Evolutionary conservation across 2,888 invertebrate genomes (phyloP), one percentile per base, ranked within the genome.

Genomic region (Drosophila hamatofila): DNA sequence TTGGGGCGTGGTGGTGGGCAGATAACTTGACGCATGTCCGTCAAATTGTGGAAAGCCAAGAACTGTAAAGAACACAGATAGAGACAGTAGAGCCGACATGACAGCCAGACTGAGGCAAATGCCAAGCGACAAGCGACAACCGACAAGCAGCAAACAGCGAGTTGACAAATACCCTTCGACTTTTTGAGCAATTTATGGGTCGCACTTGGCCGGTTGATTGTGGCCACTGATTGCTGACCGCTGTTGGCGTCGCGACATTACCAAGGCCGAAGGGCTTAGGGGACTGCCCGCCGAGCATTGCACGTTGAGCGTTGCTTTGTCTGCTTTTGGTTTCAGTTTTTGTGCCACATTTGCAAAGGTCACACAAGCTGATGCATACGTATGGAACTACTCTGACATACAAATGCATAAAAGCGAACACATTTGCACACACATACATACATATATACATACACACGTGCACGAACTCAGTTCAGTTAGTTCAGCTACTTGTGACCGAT

Each of bases 101-200:
- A 16, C 35, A 33, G 51, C 23, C 49, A 18, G 65, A 57, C 49
- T 65, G 35, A 33, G 67, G 48, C 61, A 73, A 66, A 65, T 72
- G 63, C 54, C 66, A 64, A 44, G 37, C 63, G 67, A 70, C 66
- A 64, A 44, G 44, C 63, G 67, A 70, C 61, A 72, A 35, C 75
- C 56, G 25, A 82, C 80, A 76, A n/a, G 7, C 21, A 18, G 18
- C 42, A 21, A 82, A 64, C 84, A 71, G 71, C 88, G 80, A 86
- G 71, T 81, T 85, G 86, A 86, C 90, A 86, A 86, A 86, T 86
- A 89, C 85, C 83, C 86, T 86, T 89, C 88, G 90, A 82, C 88
- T 69, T 85, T 84, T 75, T 88, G 76, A 88, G 75, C 70, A 88
- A 86, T 86, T 86, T 89, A 86, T 86, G 90, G 75, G 64, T 70